Percentiles rank a stretch among this genome's conserved stretches.
Conservation (phyloP, 2,888 invertebrate species). For the Micoletzkya japonica region DNA sequence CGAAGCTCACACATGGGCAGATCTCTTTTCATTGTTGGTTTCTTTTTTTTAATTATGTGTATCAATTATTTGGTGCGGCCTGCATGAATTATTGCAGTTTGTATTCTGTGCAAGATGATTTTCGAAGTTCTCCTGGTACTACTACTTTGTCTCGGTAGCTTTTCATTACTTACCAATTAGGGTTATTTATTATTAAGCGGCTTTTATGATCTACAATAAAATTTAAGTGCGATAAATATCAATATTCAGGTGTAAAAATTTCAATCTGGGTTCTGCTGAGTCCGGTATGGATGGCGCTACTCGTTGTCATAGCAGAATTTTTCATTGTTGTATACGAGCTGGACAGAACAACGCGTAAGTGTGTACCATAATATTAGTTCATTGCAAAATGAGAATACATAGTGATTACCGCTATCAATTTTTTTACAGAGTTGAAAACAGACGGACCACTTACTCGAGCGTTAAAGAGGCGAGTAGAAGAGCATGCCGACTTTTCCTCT, state of each 20-base stretch:
- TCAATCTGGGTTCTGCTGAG: background rate
- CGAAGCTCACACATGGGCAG: background rate
- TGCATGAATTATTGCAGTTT: background rate
- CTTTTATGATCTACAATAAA: no score
- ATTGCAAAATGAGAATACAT: background rate
- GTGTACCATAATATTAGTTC: background rate
- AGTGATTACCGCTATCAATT: no score
- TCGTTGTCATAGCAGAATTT: background rate
- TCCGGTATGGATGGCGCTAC: slow-evolving; percentile 4
- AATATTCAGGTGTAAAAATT: no score
- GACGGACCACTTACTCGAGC: background rate
- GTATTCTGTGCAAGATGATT: slow-evolving; percentile 1
- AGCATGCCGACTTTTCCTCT: background rate
- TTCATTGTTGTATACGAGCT: background rate
- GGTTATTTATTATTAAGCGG: no score
- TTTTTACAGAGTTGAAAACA: no score
- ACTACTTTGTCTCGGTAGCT: background rate
- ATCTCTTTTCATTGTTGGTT: background rate
- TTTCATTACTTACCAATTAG: no score
- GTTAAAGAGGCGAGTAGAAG: background rate
- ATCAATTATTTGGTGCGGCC: no score
- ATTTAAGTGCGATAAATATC: no score
- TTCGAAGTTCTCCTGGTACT: background rate
- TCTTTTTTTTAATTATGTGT: no score
- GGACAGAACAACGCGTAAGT: background rate